Evolutionary conservation across 2,888 invertebrate species (phyloP).

Genomic region (Elmis aenea): DNA sequence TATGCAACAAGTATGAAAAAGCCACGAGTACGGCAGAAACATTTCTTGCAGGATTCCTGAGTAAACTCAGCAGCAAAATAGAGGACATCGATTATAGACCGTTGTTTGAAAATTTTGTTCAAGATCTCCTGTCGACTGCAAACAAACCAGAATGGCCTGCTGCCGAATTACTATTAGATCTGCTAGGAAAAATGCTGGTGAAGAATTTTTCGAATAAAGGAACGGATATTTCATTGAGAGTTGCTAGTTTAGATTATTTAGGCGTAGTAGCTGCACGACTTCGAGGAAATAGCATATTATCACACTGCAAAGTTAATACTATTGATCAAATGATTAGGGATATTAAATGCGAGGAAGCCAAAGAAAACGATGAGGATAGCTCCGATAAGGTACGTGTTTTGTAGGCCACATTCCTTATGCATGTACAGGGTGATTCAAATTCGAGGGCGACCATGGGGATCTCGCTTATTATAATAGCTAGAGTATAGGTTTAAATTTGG

Average conservation of each 20-base stretch:
- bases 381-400: conserved; percentile 27
- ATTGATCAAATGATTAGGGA: conserved; percentile 83
- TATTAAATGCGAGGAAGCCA: conserved; percentile 78
- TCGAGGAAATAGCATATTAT: conserved; percentile 80
- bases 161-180: conserved; percentile 81
- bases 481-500: no score
- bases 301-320: conserved; percentile 73
- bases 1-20: conserved; percentile 89
- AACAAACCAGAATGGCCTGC: conserved; percentile 98
- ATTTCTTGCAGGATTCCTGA: conserved; percentile 92
- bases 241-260: conserved; percentile 89
- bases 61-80: conserved; percentile 85
- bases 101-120: conserved; percentile 92
- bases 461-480: no score
- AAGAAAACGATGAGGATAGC: conserved; percentile 57
- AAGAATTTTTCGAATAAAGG: conserved; percentile 76
- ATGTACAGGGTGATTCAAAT: no score
- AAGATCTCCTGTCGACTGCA: conserved; percentile 87
- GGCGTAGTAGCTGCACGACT: conserved; percentile 90
- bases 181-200: conserved; percentile 71
- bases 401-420: no score
- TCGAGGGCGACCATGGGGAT: no score
- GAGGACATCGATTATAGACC: conserved; percentile 90
- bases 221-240: conserved; percentile 84
- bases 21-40: conserved; percentile 91